These are phyloP conservation scores for Elachura formosa DNA, from an alignment of 2,113 vertebrate genomes.

Conservation along the genomic window DNA sequence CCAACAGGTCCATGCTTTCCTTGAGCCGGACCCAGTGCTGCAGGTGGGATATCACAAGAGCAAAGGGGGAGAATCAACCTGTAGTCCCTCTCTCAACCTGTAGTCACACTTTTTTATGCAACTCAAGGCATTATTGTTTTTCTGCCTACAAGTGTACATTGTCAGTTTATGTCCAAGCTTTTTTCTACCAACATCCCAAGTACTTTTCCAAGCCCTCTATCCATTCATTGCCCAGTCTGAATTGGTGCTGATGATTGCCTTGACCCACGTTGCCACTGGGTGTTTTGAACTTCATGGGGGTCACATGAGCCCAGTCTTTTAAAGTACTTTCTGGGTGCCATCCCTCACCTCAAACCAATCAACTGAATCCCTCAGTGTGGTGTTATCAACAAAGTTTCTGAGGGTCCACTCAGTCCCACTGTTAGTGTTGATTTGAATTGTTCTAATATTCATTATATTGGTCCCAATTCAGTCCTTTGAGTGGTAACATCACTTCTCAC, in stretches of 20 bases:
- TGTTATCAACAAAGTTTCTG: neutral
- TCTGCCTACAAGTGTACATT: neutral
- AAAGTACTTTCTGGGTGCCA: neutral
- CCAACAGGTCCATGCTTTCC: neutral
- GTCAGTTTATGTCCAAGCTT: neutral
- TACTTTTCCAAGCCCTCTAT: neutral
- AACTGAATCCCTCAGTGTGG: too few species aligned
- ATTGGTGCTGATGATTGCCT: neutral
- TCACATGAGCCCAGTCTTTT: neutral
- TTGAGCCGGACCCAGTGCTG: neutral
- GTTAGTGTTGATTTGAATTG: neutral
- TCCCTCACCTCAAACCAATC: neutral
- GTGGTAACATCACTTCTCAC: neutral
- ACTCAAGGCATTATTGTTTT: neutral
- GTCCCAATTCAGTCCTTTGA: neutral
- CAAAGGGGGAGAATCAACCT: neutral
- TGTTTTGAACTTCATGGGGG: neutral
- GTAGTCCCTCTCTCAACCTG: neutral
- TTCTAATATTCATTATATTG: too few species aligned
- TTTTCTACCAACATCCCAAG: neutral
- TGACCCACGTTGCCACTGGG: neutral
- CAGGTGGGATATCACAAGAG: neutral
- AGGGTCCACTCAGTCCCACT: neutral
- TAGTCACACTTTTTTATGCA: neutral
- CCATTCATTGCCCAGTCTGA: neutral